Evolutionary conservation across 2,113 vertebrate species (phyloP).

Genomic region (cat (Felis catus)): F.catus_Fca126_mat1.0 CM031426.1:54193501-54194000

Average conservation of each 20-base stretch:
- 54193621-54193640: not conserved
- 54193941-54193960: not conserved
- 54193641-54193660: not conserved
- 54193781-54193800: not conserved
- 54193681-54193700: not conserved
- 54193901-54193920: not conserved
- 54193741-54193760: not conserved
- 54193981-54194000: not conserved
- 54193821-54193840: not conserved
- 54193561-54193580: not conserved
- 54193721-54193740: not conserved
- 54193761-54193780: not conserved
- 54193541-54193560: not conserved
- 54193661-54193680: not conserved
- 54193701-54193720: not conserved
- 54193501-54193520: not conserved
- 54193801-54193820: not conserved
- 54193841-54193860: not conserved
- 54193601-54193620: not conserved
- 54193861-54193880: not conserved
- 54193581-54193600: not conserved
- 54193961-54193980: not conserved
- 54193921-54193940: not conserved
- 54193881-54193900: not conserved
- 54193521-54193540: fast-evolving